These are phyloP conservation scores for Eledone cirrhosa DNA, from an alignment of 2,888 invertebrate species.

Conservation along the genomic window DNA sequence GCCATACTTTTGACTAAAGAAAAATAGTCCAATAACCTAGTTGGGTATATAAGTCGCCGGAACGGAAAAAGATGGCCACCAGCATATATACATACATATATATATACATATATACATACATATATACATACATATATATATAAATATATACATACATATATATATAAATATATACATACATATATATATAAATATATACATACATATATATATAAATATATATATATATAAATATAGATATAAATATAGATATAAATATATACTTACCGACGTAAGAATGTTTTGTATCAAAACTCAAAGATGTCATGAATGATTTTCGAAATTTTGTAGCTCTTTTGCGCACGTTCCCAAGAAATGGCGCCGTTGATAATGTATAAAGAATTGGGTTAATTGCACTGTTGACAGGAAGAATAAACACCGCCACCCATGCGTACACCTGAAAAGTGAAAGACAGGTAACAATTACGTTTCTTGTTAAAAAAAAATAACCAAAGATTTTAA, in stretches of 20 bases:
- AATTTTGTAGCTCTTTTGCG: conserved; percentile 53
- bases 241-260: not conserved
- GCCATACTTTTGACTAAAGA: no score
- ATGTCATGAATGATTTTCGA: conserved; percentile 60
- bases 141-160: not conserved
- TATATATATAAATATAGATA: not conserved
- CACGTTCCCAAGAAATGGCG: conserved; percentile 58
- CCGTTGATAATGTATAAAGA: conserved; percentile 68
- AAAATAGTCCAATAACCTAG: no score
- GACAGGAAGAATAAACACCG: conserved; percentile 70
- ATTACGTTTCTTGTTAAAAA: no score
- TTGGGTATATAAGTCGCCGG: no score
- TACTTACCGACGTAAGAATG: conserved; percentile 56
- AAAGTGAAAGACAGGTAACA: conserved; percentile 29
- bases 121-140: no score
- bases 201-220: not conserved
- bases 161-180: conserved; percentile 1
- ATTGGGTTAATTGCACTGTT: conserved; percentile 71
- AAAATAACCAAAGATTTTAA: no score
- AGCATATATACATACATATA: no score
- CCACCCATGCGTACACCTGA: conserved; percentile 70
- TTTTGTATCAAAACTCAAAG: conserved; percentile 55
- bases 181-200: not conserved
- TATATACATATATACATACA: no score
- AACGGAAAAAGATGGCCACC: no score